Evolutionary conservation across 2,888 invertebrate genomes (phyloP), one percentile per base, ranked within the genome.

Genomic region (Drosophila anomelani): DNA sequence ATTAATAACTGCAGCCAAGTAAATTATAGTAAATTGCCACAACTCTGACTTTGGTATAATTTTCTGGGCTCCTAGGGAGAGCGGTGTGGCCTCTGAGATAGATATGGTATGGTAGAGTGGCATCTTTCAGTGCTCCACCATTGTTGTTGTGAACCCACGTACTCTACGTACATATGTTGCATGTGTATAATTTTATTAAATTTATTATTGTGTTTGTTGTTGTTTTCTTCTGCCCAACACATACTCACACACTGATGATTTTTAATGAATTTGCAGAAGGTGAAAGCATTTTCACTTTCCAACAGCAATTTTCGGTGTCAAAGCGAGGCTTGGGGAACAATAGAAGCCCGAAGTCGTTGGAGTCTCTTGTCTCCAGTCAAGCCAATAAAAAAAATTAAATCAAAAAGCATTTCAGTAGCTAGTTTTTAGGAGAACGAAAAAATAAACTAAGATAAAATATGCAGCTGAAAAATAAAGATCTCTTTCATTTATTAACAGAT

Each of bases 241-340:
- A 58, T 13, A 62, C 23, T 34, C 29, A 46, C 63, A 20, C 15
- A 15, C 17, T 15, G 23, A 69, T 64, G 44, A 64, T 73, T 78
- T 81, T 78, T 80, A 80, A 79, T 78, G 87, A 84, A 85, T 85
- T 85, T 76, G 88, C 70, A 79, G 83, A 89, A 90, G 90, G 90
- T 90, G 90, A 90, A 90, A 90, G 90, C 89, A 89, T 89, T 90
- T 90, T 90, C 90, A 90, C 90, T 90, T 90, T 90, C 88, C 76
- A 86, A 84, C 87, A 59, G 68, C 82, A 78, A 84, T 85, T 89
- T 89, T 73, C 46, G 62, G 77, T 86, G 80, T 84, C 80, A 82
- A 79, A 81, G 79, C 82, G 72, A 75, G 69, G 80, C 80, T 63
- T 78, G 78, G 76, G 76, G 78, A 85, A 88, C 82, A 81, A 88